phyloP scores from a whole-genome alignment of 2,888 invertebrate genomes.

The Leptinotarsa haldemani region DNA sequence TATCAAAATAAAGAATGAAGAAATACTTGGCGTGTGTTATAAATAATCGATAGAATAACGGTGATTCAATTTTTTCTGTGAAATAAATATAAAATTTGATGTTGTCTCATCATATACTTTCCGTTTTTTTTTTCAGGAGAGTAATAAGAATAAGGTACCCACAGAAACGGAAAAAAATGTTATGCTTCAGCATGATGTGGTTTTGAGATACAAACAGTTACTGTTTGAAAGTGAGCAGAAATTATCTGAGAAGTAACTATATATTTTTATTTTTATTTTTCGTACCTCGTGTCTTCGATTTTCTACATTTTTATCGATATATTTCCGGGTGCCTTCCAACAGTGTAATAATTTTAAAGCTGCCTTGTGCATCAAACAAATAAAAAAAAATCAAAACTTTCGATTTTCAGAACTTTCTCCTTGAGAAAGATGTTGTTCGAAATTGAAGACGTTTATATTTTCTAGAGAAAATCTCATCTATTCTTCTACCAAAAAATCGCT shows the following conservation, averaged over 20 bases:
- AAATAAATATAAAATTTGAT: background rate
- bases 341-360: too few relatives aligned
- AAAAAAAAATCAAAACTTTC: too few relatives aligned
- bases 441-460: too few relatives aligned
- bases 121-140: constrained; percentile 38
- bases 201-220: constrained; percentile 48
- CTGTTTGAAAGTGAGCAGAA: constrained; percentile 53
- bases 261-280: constrained; percentile 13
- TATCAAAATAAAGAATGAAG: too few relatives aligned
- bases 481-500: too few relatives aligned
- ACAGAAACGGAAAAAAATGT: constrained; percentile 46
- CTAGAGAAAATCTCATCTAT: too few relatives aligned
- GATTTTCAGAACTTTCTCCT: too few relatives aligned
- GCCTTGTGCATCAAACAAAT: too few relatives aligned
- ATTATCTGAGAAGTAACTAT: constrained; percentile 52
- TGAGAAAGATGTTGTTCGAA: too few relatives aligned
- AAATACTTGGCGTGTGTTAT: too few relatives aligned
- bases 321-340: too few relatives aligned
- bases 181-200: constrained; percentile 46
- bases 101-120: background rate
- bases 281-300: background rate
- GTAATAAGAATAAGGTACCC: constrained; percentile 27
- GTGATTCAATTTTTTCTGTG: background rate
- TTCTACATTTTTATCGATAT: background rate
- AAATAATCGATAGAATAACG: too few relatives aligned